phyloP scores from a whole-genome alignment of 2,113 vertebrate species.

The Callopanchax toddi region DNA sequence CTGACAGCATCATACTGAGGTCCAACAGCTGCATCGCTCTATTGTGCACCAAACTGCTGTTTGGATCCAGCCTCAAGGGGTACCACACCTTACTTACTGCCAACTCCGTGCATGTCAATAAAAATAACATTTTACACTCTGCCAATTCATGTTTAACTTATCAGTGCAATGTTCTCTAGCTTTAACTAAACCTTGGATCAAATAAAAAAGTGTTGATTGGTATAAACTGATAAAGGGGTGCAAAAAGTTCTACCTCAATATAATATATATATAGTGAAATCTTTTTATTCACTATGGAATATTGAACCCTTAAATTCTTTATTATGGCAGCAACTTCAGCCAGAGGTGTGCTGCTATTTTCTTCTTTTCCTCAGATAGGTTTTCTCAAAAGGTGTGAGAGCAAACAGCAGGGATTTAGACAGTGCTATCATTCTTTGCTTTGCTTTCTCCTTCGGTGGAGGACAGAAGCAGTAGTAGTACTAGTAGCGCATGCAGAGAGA shows the following conservation, averaged over 20 bases:
- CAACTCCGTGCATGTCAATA: no score
- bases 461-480: slow-evolving; percentile 1
- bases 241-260: slow-evolving; percentile 17
- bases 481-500: not conserved
- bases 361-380: no score
- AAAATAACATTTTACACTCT: not conserved
- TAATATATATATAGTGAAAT: slow-evolving; percentile 4
- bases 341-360: no score
- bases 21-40: no score
- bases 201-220: not conserved
- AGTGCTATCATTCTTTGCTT: not conserved
- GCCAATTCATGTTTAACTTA: not conserved
- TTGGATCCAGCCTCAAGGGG: no score
- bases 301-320: slow-evolving; percentile 12
- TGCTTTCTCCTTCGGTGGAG: slow-evolving; percentile 7
- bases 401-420: slow-evolving; percentile 38
- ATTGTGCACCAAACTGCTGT: no score
- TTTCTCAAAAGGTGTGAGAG: slow-evolving; percentile 23
- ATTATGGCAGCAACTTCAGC: slow-evolving; percentile 7
- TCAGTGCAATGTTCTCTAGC: not conserved
- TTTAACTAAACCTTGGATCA: not conserved
- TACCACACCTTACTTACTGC: no score
- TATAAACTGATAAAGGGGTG: not conserved
- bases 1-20: no score
- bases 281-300: slow-evolving; percentile 1